These are phyloP conservation scores for Fukomys damarensis DNA, from an alignment of 2,113 vertebrate species.

Conservation along the genomic window DNA sequence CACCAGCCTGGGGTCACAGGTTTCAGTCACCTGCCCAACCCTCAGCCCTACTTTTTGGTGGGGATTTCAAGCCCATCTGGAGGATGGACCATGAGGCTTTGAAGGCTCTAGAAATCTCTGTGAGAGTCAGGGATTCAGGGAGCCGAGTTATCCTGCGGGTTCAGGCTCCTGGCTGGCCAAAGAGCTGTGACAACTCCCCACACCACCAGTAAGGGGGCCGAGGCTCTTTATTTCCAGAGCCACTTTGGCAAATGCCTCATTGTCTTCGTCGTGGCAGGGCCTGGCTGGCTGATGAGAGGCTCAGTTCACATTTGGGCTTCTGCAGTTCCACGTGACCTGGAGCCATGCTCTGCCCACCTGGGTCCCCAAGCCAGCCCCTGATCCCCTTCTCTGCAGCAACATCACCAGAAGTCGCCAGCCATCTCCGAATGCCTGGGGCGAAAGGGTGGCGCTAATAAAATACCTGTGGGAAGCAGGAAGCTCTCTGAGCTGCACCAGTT, in stretches of 20 bases:
- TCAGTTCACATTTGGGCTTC: conserved; percentile 54
- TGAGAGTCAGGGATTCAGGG: not conserved
- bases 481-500: conserved; percentile 36
- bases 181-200: not conserved
- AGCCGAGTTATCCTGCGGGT: not conserved
- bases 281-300: conserved; percentile 69
- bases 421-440: conserved; percentile 54
- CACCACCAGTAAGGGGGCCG: conserved; percentile 11
- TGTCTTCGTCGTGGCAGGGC: conserved; percentile 62
- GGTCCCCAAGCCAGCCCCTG: not conserved
- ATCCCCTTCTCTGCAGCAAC: conserved; percentile 52
- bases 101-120: not conserved
- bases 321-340: conserved; percentile 63
- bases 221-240: conserved; percentile 60
- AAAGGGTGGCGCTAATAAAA: conserved; percentile 42
- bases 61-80: not conserved
- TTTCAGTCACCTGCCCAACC: not conserved
- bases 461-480: not conserved
- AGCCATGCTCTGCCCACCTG: not conserved
- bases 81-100: not conserved
- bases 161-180: not conserved
- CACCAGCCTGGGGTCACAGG: too few species aligned
- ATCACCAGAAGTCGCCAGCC: not conserved
- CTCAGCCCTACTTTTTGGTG: not conserved
- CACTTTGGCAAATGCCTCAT: conserved; percentile 68